phyloP scores from a whole-genome alignment of 2,888 invertebrate species.

The Acleris literana region DNA sequence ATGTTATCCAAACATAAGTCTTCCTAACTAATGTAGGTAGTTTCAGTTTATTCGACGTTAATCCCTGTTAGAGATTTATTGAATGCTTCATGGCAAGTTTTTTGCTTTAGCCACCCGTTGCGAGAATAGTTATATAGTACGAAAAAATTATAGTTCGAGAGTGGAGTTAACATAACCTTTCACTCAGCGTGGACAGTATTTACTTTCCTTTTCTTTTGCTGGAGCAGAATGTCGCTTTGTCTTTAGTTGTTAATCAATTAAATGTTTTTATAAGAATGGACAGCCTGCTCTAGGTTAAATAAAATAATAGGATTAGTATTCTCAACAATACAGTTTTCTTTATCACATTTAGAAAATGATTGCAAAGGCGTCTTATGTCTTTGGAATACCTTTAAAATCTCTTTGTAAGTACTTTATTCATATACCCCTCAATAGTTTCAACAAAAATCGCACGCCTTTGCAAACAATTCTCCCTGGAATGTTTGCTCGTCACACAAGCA shows the following conservation, averaged over 20 bases:
- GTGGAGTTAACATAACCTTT: background rate
- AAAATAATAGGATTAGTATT: no score
- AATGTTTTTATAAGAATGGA: no score
- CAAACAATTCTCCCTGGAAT: constrained; percentile 21
- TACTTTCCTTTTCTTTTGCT: no score
- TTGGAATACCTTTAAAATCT: no score
- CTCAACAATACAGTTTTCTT: no score
- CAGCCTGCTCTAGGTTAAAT: no score
- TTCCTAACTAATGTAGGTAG: constrained; percentile 25
- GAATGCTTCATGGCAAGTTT: constrained; percentile 13
- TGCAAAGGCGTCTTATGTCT: no score
- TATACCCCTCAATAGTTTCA: background rate
- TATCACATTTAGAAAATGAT: no score
- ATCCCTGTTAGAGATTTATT: constrained; percentile 25
- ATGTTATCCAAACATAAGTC: constrained; percentile 28
- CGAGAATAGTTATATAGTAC: background rate
- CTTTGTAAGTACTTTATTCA: no score
- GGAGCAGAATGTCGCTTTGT: no score
- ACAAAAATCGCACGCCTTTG: constrained; percentile 7
- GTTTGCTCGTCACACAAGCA: constrained; percentile 11
- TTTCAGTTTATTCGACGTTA: constrained; percentile 30
- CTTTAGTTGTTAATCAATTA: no score
- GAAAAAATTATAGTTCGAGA: no score
- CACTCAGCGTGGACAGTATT: background rate
- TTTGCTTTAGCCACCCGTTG: constrained; percentile 10